phyloP scores from a whole-genome alignment of 2,888 invertebrate species.

The Coenonympha arcania region DNA sequence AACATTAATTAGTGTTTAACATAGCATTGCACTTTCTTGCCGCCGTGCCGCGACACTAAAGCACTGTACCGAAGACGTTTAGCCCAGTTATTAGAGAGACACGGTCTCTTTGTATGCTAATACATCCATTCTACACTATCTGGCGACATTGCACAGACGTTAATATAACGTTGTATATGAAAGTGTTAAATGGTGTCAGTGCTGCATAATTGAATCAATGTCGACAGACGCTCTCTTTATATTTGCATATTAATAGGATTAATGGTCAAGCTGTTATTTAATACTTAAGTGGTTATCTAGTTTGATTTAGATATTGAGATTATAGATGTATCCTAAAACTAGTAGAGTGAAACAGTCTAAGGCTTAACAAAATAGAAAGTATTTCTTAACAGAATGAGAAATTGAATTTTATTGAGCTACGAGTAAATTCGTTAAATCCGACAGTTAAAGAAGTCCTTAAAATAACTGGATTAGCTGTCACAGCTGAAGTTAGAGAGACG shows the following conservation, averaged over 20 bases:
- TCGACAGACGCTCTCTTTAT: constrained; percentile 1
- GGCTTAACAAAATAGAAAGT: too few relatives aligned
- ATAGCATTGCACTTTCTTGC: constrained; percentile 1
- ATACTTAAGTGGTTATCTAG: not conserved
- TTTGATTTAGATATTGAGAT: not conserved
- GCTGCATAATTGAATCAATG: constrained; percentile 8
- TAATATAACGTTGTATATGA: not conserved
- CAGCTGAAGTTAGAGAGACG: too few relatives aligned
- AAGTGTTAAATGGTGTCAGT: constrained; percentile 11
- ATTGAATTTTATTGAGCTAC: too few relatives aligned
- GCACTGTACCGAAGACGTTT: constrained; percentile 6
- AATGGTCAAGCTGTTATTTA: not conserved
- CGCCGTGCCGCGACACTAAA: constrained; percentile 1
- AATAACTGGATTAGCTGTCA: too few relatives aligned
- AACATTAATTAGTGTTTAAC: constrained; percentile 6
- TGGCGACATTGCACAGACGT: not conserved
- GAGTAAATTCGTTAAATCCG: too few relatives aligned
- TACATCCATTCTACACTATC: constrained; percentile 3
- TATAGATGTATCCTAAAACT: not conserved
- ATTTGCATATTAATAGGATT: constrained; percentile 3
- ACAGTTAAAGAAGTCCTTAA: too few relatives aligned
- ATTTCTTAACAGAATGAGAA: too few relatives aligned
- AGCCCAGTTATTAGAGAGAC: constrained; percentile 4
- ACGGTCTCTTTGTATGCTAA: constrained; percentile 8
- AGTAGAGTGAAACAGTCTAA: too few relatives aligned